Percentiles rank a stretch among this genome's conserved stretches.
These are phyloP conservation scores for Drosophila subsilvestris DNA, from an alignment of 2,888 invertebrate genomes.

Conservation along the genomic window DNA sequence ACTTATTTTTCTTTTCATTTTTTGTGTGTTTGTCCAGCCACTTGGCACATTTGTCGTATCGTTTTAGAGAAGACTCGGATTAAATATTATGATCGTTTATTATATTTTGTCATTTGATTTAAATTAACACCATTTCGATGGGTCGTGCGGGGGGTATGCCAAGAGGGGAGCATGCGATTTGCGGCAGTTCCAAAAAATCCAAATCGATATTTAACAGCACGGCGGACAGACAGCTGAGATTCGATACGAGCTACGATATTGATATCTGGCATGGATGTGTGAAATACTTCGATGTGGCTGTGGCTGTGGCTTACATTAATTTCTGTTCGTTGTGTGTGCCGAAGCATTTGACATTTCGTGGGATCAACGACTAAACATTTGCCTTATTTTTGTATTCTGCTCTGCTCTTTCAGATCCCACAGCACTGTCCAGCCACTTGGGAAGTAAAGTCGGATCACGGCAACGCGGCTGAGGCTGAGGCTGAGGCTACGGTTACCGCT, in stretches of 20 bases:
- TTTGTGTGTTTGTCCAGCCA: conserved; percentile 34
- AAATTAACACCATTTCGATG: conserved; percentile 65
- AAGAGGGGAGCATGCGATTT: conserved; percentile 20
- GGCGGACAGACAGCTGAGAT: conserved; percentile 4
- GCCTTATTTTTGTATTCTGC: background rate
- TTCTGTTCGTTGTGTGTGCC: conserved; percentile 7
- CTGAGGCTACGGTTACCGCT: too few species aligned
- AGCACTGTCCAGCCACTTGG: background rate
- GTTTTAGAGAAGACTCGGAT: conserved; percentile 67
- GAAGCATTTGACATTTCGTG: conserved; percentile 44
- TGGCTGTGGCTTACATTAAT: background rate
- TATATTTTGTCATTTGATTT: conserved; percentile 79
- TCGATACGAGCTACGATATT: conserved; percentile 5
- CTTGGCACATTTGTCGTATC: conserved; percentile 62
- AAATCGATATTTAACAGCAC: conserved; percentile 18
- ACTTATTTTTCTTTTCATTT: background rate
- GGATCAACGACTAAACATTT: conserved; percentile 7
- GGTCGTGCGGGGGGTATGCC: too few species aligned
- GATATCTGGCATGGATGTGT: conserved; percentile 41
- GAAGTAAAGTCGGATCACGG: background rate
- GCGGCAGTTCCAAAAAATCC: conserved; percentile 21
- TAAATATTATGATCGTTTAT: conserved; percentile 78
- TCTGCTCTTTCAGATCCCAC: background rate
- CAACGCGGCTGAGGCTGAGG: too few species aligned
- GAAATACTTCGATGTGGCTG: conserved; percentile 28